phyloP scores from a whole-genome alignment of 2,888 invertebrate species.

The Tiliacea aurago region DNA sequence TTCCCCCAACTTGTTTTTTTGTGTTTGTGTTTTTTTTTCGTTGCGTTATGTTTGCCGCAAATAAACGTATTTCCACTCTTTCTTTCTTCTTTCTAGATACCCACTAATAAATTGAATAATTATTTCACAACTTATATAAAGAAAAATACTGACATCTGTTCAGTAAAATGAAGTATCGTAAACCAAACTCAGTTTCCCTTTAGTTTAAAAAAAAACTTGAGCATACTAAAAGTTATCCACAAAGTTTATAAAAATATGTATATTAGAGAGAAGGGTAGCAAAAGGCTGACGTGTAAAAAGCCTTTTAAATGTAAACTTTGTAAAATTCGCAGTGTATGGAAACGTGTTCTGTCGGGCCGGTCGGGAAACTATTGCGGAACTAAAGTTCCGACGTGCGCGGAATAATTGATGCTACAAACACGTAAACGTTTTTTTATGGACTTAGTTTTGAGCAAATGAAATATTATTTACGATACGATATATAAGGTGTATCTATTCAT shows the following conservation, averaged over 20 bases:
- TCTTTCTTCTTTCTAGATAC: too few relatives aligned
- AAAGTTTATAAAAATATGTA: conserved; percentile 52
- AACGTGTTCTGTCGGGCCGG: conserved; percentile 8
- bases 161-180: conserved; percentile 9
- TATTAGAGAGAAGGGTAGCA: conserved; percentile 15
- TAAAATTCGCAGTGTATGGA: conserved; percentile 29
- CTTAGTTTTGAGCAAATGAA: conserved; percentile 15
- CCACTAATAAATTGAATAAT: too few relatives aligned
- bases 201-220: too few relatives aligned
- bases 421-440: conserved; percentile 43
- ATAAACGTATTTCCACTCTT: too few relatives aligned
- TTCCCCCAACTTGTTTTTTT: too few relatives aligned
- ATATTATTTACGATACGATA: conserved; percentile 19
- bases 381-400: conserved; percentile 44
- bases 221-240: conserved; percentile 36
- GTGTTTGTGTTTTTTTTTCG: too few relatives aligned
- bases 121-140: background rate
- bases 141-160: background rate
- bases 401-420: conserved; percentile 30
- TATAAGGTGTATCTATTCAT: too few relatives aligned
- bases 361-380: conserved; percentile 35
- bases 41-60: too few relatives aligned
- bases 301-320: conserved; percentile 48
- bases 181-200: background rate
- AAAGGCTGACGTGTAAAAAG: conserved; percentile 50